Evolutionary conservation across 2,113 vertebrate genomes (phyloP).

Genomic region (Aegithalos caudatus): DNA sequence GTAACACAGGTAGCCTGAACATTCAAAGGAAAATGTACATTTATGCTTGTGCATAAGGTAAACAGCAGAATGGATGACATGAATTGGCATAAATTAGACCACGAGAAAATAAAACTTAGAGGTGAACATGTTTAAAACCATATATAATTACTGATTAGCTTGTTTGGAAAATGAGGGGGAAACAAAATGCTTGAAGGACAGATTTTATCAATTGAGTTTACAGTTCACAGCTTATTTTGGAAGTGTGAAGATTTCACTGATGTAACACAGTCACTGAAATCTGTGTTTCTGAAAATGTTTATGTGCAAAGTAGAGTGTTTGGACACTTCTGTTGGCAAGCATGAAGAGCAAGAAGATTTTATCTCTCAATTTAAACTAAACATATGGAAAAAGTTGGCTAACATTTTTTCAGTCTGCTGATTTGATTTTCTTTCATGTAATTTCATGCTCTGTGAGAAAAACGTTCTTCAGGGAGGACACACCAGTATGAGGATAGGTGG

Average conservation of each 20-base stretch:
- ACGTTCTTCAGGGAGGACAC: background rate
- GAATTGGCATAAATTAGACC: background rate
- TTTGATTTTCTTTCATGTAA: background rate
- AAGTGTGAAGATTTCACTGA: background rate
- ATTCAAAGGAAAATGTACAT: background rate
- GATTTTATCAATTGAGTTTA: background rate
- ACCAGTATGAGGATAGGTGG: background rate
- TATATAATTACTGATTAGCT: background rate
- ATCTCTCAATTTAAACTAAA: background rate
- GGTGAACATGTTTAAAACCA: background rate
- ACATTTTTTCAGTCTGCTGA: background rate
- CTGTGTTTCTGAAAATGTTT: background rate
- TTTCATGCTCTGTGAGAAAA: background rate
- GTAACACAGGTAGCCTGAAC: background rate
- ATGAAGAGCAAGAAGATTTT: conserved; percentile 21
- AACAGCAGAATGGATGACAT: background rate
- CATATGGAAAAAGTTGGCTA: background rate
- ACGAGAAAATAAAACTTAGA: background rate
- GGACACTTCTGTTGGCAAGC: background rate
- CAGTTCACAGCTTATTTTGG: background rate
- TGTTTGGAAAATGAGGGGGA: background rate
- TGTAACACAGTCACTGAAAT: background rate
- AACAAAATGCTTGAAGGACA: background rate
- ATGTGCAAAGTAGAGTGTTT: background rate
- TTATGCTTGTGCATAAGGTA: background rate